Base-by-base conservation (phyloP, 2,797 vertebrate genomes). In the Periparus ater region DNA sequence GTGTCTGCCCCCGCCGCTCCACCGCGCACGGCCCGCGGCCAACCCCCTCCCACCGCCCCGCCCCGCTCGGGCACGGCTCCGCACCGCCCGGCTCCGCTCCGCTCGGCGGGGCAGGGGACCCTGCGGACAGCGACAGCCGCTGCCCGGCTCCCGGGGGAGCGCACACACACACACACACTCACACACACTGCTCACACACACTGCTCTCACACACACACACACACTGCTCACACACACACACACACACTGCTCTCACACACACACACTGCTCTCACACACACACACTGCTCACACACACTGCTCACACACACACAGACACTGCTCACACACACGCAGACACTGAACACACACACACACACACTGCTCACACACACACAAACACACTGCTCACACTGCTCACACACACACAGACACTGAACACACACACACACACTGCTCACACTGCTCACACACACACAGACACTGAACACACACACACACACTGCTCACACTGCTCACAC, bases 31-130 rank as follows among this genome's bases (percentile, higher is more conserved):
- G 53, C 66, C 62, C 26, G 57, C 80, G 8, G 68, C 51, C 82
- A 72, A 77, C 76, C 85, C 85, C 85, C 94, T 80, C 89, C 92
- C 86, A 70, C 47, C 72, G 85, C 94, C 57, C 80, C 82, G 63
- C 60, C 72, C 70, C 70, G 53, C 11, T 32, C 5, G 54, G 13
- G 45, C 65, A 21, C 65, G 19, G 65, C 51, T 1, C 53, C 18
- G 48, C 34, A 13, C 34, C 15, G 55, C 32, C 13, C 3, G 54
- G 8, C 27, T 53, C 38, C 38, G 38, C 38, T 38, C 36, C 10
- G 36, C 36, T 9, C 47, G 13, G 70, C 30, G 17, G 21, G 42
- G 8, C 27, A 7, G 20, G 36, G 25, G 26, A 17, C 25, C 20
- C 9, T 17, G 16, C 53, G 71, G 17, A 30, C 66, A 17, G 42